Percentiles rank a stretch among this genome's conserved stretches.
Evolutionary conservation across 2,113 vertebrate species (phyloP).

Genomic region (Apodemus sylvaticus): DNA sequence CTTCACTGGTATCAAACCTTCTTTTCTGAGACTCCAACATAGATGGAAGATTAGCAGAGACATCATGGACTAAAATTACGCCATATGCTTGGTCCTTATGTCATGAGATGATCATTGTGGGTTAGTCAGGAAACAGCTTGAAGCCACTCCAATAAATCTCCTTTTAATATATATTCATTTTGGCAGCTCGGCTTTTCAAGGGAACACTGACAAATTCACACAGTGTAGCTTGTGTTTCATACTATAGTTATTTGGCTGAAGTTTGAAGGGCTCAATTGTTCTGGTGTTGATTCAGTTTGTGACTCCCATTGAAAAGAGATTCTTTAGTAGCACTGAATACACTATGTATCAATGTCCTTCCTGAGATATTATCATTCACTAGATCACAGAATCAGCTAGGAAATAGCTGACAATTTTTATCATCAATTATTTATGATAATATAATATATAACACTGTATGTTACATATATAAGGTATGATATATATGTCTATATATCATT

Average conservation of each 20-base stretch:
- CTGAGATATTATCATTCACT: background rate
- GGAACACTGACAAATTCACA: background rate
- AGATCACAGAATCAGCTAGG: background rate
- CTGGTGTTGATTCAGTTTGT: background rate
- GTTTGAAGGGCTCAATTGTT: background rate
- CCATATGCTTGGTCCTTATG: background rate
- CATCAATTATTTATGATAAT: background rate
- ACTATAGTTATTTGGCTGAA: background rate
- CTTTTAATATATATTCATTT: background rate
- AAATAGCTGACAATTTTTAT: background rate
- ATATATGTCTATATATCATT: no score
- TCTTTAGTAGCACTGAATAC: background rate
- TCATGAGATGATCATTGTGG: background rate
- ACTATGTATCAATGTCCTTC: background rate
- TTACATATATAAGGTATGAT: background rate
- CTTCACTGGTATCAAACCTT: background rate
- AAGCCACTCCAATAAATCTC: background rate
- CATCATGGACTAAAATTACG: background rate
- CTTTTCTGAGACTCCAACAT: background rate
- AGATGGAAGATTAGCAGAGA: background rate
- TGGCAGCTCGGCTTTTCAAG: background rate
- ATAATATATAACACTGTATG: background rate
- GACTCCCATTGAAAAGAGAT: background rate
- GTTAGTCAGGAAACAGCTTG: background rate
- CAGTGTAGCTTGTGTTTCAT: background rate